These are phyloP conservation scores for Hirundo rustica DNA, from an alignment of 2,797 vertebrate species.

Conservation along the genomic window DNA sequence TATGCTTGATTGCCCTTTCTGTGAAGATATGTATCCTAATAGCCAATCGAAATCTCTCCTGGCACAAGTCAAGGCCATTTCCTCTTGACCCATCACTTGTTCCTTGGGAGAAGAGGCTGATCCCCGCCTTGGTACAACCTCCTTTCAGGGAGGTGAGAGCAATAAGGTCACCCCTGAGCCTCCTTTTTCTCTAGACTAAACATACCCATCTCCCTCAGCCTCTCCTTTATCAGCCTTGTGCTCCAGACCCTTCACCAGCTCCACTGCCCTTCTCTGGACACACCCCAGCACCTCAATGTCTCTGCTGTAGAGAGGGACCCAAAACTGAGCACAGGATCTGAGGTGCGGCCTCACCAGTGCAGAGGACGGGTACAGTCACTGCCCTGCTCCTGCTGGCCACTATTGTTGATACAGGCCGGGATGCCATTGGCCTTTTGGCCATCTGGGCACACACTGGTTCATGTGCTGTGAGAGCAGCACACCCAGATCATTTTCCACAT, in stretches of 20 bases:
- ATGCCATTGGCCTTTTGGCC: neutral
- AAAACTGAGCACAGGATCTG: neutral
- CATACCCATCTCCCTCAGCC: neutral
- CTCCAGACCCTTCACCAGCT: neutral
- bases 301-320: fast-evolving
- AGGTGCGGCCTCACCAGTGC: neutral
- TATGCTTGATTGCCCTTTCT: neutral
- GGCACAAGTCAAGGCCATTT: neutral
- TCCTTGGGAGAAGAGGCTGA: neutral
- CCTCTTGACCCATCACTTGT: neutral
- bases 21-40: neutral
- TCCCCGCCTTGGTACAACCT: neutral
- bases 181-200: neutral
- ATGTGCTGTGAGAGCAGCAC: neutral
- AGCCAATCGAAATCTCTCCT: fast-evolving
- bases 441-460: neutral
- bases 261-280: neutral
- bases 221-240: neutral
- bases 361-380: fast-evolving
- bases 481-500: fast-evolving
- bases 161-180: fast-evolving
- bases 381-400: neutral
- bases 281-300: fast-evolving
- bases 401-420: neutral
- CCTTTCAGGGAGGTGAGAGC: neutral